Base-by-base conservation (phyloP, 2,113 vertebrate species). In the Condylura cristata region DNA sequence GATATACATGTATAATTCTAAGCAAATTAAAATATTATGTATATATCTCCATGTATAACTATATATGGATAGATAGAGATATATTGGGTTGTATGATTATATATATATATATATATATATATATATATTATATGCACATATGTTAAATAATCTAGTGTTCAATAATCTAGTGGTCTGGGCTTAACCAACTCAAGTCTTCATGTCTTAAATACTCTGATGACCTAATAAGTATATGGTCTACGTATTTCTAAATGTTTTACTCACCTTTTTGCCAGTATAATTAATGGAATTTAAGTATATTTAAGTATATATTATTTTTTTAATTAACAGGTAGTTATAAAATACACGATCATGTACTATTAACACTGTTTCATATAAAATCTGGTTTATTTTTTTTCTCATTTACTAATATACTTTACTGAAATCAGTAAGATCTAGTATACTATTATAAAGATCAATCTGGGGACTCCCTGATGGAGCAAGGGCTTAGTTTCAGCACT, bases 371-470 rank as follows among this genome's bases (percentile, higher is more conserved):
- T 60, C 83, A 91, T 90, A 5, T 20, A 53, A 61, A 93, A 63
- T 72, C 8, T 93, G 1, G 1, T 65, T 1, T 3, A 48, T 93
- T 93, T 93, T 92, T 92, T 14, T 1, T 81, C 90, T 76, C 68
- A 1, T 32, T 89, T 96, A 74, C 81, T 61, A 51, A 51, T 51
- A 56, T 86, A 3, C 75, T 87, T 96, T 86, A 93, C 32, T 63
- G 66, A 95, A 95, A 89, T 34, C n/a, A 83, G 1, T 85, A 68
- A 34, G 0, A 14, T 20, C 7, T 48, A 87, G 1, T 24, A 89
- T 1, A 90, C 11, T 37, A 32, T 66, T 84, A 72, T 37, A 97
- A 96, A 92, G 92, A 74, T 75, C 53, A 70, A 3, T 88, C 53
- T 84, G 18, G n/a, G n/a, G n/a, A n/a, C n/a, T n/a, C n/a, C n/a